Evolutionary conservation across 1,140 invertebrate genomes (phyloP).

Genomic region (Heterodera carotae): DNA sequence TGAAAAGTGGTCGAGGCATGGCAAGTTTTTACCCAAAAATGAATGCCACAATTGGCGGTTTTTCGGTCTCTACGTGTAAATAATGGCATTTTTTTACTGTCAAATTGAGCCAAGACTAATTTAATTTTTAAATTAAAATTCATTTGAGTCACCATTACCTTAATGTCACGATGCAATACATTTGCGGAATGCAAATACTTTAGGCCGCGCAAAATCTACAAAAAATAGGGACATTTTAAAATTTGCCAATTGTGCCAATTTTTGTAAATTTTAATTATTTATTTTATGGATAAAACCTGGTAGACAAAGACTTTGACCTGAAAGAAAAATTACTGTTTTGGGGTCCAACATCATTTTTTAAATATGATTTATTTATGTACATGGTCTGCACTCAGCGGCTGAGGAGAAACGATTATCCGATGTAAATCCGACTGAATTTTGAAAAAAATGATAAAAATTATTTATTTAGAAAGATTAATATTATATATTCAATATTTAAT

Average conservation of each 20-base stretch:
- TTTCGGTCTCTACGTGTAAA: no score
- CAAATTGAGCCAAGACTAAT: no score
- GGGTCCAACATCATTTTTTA: not conserved
- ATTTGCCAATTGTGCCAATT: not conserved
- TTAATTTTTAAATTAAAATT: slow-evolving; percentile 79
- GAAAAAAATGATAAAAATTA: not conserved
- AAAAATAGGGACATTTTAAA: no score
- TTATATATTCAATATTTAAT: not conserved
- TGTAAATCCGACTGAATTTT: slow-evolving; percentile 77
- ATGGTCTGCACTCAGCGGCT: slow-evolving; percentile 95
- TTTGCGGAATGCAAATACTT: slow-evolving; percentile 97
- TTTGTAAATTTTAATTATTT: no score
- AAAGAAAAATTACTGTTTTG: slow-evolving; percentile 38
- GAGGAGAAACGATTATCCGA: slow-evolving; percentile 99
- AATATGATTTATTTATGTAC: slow-evolving; percentile 80
- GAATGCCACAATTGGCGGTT: no score
- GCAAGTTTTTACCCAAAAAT: no score
- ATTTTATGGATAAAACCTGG: slow-evolving; percentile 69
- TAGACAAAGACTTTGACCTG: slow-evolving; percentile 99
- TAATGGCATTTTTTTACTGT: no score
- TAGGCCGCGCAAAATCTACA: slow-evolving; percentile 85
- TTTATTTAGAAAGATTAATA: not conserved
- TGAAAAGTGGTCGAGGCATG: no score
- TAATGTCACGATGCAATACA: slow-evolving; percentile 96
- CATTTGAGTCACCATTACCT: slow-evolving; percentile 74